phyloP scores from a whole-genome alignment of 92 coral and sea anemone genomes.

The Porites evermanni region DNA sequence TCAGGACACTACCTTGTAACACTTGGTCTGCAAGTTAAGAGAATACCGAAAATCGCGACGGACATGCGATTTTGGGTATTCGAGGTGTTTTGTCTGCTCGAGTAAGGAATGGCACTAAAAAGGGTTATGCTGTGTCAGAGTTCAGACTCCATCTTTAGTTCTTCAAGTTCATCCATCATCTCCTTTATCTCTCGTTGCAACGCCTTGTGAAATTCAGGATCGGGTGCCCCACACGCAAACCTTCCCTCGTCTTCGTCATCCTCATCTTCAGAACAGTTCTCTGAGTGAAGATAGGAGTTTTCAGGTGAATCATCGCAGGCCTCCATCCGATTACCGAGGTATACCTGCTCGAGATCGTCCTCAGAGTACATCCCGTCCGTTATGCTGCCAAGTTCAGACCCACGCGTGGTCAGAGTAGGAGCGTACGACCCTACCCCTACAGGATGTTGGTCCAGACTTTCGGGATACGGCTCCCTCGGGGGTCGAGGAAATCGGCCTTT shows the following conservation, averaged over 20 bases:
- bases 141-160: conserved; percentile 78
- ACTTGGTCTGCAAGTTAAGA: not conserved
- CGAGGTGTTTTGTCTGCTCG: not conserved
- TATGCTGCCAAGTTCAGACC: conserved; percentile 86
- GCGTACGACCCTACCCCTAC: conserved; percentile 88
- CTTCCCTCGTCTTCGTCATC: conserved; percentile 58
- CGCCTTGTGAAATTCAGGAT: conserved; percentile 70
- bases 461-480: conserved; percentile 90
- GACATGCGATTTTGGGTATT: not conserved
- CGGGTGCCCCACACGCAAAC: conserved; percentile 33
- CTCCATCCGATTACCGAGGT: conserved; percentile 91
- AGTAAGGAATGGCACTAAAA: not conserved
- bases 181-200: conserved; percentile 74
- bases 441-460: conserved; percentile 81
- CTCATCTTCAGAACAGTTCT: conserved; percentile 82
- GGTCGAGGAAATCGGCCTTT: conserved; percentile 86
- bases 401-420: conserved; percentile 74
- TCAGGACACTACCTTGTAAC: not conserved
- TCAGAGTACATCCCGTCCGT: conserved; percentile 85
- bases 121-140: conserved; percentile 28
- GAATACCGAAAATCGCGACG: not conserved
- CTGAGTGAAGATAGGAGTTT: conserved; percentile 86
- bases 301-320: conserved; percentile 94
- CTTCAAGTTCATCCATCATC: conserved; percentile 86
- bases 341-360: conserved; percentile 84